phyloP scores from a whole-genome alignment of 2,888 invertebrate genomes.

The Cephus sareptanus region DNA sequence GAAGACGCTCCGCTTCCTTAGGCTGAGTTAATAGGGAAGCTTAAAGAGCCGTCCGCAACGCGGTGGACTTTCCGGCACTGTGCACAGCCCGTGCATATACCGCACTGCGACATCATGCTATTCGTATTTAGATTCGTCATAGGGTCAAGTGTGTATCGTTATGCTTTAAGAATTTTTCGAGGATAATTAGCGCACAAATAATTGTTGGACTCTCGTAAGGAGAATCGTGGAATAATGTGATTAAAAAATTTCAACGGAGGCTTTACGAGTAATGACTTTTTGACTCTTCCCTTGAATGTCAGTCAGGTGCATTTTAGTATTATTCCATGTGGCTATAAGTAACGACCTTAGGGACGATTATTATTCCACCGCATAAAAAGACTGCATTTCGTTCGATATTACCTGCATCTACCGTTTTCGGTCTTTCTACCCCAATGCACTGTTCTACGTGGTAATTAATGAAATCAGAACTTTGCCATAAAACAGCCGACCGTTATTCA shows the following conservation, averaged over 20 bases:
- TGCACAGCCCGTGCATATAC: conserved; percentile 28
- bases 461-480: not conserved
- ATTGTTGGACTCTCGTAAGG: not conserved
- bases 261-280: not conserved
- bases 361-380: conserved; percentile 28
- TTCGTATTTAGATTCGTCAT: conserved; percentile 11
- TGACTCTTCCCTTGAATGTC: not conserved
- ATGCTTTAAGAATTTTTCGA: not conserved
- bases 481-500: not conserved
- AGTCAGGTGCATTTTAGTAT: not conserved
- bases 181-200: not conserved
- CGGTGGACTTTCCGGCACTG: not conserved
- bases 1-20: not conserved
- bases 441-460: not conserved
- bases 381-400: conserved; percentile 43
- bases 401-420: conserved; percentile 27
- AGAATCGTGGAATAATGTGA: not conserved
- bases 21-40: not conserved
- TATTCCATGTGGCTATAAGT: not conserved
- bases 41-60: not conserved
- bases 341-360: not conserved
- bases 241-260: not conserved
- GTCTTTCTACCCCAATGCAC: not conserved
- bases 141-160: not conserved
- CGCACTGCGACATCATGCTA: conserved; percentile 48